Conservation (phyloP, 2,797 vertebrate genomes). For the Melanotaenia boesemani region DNA sequence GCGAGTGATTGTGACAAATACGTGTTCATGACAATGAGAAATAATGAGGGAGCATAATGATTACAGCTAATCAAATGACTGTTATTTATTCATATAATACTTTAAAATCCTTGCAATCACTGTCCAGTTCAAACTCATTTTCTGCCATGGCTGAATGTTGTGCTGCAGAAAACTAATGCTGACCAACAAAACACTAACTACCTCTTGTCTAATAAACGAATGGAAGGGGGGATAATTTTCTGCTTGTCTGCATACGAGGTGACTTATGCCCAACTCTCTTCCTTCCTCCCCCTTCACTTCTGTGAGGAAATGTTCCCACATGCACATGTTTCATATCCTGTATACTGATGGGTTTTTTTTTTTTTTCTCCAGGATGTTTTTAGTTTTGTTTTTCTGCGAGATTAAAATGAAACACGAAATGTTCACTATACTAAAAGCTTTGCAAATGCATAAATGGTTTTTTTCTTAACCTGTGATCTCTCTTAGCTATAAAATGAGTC, state of each 20-base stretch:
- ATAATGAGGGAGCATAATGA: slow-evolving; percentile 20
- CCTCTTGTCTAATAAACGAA: slow-evolving; percentile 79
- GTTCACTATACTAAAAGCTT: slow-evolving; percentile 36
- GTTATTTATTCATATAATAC: slow-evolving; percentile 15
- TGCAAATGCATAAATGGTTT: slow-evolving; percentile 31
- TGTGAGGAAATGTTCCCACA: slow-evolving; percentile 35
- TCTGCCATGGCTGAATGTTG: slow-evolving; percentile 52
- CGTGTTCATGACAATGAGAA: slow-evolving; percentile 18
- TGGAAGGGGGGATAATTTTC: slow-evolving; percentile 83
- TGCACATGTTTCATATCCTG: slow-evolving; percentile 26
- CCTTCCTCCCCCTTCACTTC: slow-evolving; percentile 59
- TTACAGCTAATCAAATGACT: slow-evolving; percentile 11
- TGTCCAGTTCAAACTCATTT: slow-evolving; percentile 19
- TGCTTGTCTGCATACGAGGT: slow-evolving; percentile 86
- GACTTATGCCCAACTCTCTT: slow-evolving; percentile 78
- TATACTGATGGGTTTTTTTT: slow-evolving; percentile 28
- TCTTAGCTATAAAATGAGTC: slow-evolving; percentile 31
- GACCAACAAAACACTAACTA: slow-evolving; percentile 82
- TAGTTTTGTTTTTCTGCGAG: background rate
- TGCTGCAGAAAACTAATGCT: slow-evolving; percentile 69
- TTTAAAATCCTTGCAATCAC: slow-evolving; percentile 14
- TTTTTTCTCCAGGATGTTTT: slow-evolving; percentile 43
- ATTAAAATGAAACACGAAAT: slow-evolving; percentile 14
- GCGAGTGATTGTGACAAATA: slow-evolving; percentile 39
- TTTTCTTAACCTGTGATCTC: slow-evolving; percentile 15